A percentile compares a stretch with the other conserved stretches of the same genome.
Evolutionary conservation across 1,140 invertebrate species (phyloP).

Genomic region (Potamilus streckersoni): DNA sequence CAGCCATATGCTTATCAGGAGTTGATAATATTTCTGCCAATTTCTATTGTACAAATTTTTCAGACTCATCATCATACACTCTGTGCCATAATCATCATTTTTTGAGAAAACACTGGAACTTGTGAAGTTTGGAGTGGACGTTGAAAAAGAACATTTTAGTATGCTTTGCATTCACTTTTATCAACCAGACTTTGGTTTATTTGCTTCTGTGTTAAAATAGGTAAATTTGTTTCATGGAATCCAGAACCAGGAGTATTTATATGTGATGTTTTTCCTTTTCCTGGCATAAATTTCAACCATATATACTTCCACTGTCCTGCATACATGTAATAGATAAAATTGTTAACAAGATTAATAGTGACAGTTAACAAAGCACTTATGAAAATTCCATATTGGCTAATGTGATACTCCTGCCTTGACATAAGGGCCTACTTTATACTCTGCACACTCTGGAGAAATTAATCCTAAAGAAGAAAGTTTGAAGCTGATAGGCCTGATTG

Average conservation of each 20-base stretch:
- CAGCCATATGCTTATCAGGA: slow-evolving; percentile 18
- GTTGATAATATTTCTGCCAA: slow-evolving; percentile 17
- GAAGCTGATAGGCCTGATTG: no score
- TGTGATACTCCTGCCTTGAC: no score
- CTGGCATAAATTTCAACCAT: not conserved
- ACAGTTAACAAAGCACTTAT: not conserved
- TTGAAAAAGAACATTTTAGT: slow-evolving; percentile 9
- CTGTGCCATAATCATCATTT: no score
- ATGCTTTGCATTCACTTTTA: not conserved
- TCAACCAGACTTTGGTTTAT: slow-evolving; percentile 10
- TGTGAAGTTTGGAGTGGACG: not conserved
- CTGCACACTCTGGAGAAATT: no score
- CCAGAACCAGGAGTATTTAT: slow-evolving; percentile 6
- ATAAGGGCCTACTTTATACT: no score
- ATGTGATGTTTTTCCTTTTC: slow-evolving; percentile 1
- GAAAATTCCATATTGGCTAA: not conserved
- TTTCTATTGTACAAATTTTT: slow-evolving; percentile 18
- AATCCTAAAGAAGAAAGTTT: no score
- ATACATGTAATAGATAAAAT: not conserved
- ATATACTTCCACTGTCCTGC: slow-evolving; percentile 7
- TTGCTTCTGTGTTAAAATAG: slow-evolving; percentile 3
- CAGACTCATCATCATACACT: not conserved
- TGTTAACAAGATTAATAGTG: slow-evolving; percentile 10
- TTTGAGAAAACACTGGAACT: no score
- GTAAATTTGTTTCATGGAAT: slow-evolving; percentile 11